Conservation (phyloP, 2,797 vertebrate species). For the Sebastes hubbsi region DNA sequence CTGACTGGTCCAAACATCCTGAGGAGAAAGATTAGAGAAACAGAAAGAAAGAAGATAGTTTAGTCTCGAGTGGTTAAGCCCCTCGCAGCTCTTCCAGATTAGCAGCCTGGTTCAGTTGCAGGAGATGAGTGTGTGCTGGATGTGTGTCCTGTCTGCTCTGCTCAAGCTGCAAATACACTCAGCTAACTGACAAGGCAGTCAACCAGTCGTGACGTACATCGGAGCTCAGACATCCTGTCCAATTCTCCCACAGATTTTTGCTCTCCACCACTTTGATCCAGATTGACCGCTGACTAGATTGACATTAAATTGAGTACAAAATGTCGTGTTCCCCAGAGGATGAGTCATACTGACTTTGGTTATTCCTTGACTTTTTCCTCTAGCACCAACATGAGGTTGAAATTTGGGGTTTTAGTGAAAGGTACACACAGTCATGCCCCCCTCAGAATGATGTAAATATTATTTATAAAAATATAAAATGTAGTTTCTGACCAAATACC, state of each 20-base stretch:
- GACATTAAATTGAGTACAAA: background rate
- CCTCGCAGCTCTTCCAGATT: background rate
- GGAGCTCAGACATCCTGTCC: background rate
- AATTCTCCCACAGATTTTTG: background rate
- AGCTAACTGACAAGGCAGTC: background rate
- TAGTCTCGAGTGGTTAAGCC: background rate
- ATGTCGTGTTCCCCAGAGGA: background rate
- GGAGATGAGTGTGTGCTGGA: background rate
- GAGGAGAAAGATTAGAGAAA: background rate
- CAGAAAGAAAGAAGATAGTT: background rate
- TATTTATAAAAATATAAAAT: background rate
- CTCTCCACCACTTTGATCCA: background rate
- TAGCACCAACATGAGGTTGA: background rate
- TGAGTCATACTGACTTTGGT: background rate
- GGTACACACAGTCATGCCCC: background rate
- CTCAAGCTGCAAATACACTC: background rate
- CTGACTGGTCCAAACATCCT: slow-evolving; percentile 10
- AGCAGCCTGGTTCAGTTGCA: background rate
- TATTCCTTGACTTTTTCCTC: background rate
- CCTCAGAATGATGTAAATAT: background rate
- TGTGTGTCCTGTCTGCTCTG: background rate
- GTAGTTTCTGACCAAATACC: background rate
- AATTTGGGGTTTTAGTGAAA: background rate
- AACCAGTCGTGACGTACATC: background rate
- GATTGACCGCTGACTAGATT: background rate